phyloP scores from a whole-genome alignment of 1,140 invertebrate genomes.

The Thrips palmi region DNA sequence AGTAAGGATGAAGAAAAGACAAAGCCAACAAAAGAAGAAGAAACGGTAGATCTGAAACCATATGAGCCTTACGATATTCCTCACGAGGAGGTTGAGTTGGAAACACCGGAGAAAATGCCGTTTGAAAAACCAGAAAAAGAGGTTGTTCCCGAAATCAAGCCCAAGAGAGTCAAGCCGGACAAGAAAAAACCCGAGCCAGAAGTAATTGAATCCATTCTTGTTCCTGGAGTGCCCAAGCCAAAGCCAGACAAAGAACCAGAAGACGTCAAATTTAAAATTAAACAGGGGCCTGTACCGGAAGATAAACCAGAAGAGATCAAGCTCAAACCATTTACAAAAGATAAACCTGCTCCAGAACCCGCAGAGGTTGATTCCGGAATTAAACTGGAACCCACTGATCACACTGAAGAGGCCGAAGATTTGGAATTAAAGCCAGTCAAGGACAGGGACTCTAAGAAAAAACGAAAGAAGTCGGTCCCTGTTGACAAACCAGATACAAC shows the following conservation, averaged over 20 bases:
- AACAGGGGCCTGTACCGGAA: constrained; percentile 4
- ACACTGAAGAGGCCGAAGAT: constrained; percentile 15
- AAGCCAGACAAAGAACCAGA: constrained; percentile 14
- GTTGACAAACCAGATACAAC: constrained; percentile 16
- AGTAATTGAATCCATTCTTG: constrained; percentile 12
- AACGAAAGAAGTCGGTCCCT: constrained; percentile 15
- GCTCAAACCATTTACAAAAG: constrained; percentile 9
- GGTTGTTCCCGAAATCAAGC: constrained; percentile 8
- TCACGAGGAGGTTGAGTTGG: constrained; percentile 3
- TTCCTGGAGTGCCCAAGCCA: constrained; percentile 10
- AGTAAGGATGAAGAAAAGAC: constrained; percentile 15
- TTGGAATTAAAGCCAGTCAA: constrained; percentile 19
- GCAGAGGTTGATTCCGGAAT: too few relatives aligned
- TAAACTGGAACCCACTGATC: not conserved
- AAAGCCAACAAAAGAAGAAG: constrained; percentile 13
- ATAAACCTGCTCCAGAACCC: not conserved
- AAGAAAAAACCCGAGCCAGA: constrained; percentile 10
- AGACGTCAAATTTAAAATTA: constrained; percentile 17
- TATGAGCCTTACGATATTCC: too few relatives aligned
- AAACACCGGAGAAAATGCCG: constrained; percentile 17
- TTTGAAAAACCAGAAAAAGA: constrained; percentile 17
- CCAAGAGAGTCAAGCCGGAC: constrained; percentile 13
- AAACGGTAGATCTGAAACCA: not conserved
- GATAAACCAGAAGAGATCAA: constrained; percentile 9
- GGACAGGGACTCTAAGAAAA: constrained; percentile 17